These are phyloP conservation scores for Meda fulgida DNA, from an alignment of 2,797 vertebrate genomes.

Conservation along the genomic window DNA sequence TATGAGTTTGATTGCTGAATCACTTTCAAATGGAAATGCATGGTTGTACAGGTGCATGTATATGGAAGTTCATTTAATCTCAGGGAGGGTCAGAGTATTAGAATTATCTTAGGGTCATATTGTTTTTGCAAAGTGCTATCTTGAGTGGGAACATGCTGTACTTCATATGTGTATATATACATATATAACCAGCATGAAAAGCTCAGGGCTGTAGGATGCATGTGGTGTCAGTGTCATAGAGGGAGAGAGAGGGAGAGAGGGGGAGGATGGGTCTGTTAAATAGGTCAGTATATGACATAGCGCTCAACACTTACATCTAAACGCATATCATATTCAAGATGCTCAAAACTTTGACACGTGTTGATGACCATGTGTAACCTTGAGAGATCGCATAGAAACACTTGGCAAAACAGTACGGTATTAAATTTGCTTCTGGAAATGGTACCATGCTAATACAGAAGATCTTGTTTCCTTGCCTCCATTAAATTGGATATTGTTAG, in stretches of 20 bases:
- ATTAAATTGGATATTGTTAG: neutral
- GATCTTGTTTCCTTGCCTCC: neutral
- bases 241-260: neutral
- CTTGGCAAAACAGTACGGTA: neutral
- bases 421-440: neutral
- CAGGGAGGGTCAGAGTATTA: neutral
- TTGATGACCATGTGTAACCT: neutral
- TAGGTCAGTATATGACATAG: neutral
- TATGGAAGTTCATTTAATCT: neutral
- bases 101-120: conserved; percentile 10
- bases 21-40: neutral
- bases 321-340: neutral
- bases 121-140: conserved; percentile 62
- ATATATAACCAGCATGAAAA: neutral
- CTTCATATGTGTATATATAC: neutral
- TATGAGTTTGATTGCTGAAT: neutral
- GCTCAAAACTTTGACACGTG: neutral
- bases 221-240: neutral
- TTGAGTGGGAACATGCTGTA: conserved; percentile 40
- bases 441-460: neutral
- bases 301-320: conserved; percentile 1
- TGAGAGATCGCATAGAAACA: neutral
- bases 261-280: neutral
- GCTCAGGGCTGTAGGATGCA: neutral
- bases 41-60: neutral